Conservation (phyloP, 2,113 vertebrate genomes). For the Phocoena sinus region DNA sequence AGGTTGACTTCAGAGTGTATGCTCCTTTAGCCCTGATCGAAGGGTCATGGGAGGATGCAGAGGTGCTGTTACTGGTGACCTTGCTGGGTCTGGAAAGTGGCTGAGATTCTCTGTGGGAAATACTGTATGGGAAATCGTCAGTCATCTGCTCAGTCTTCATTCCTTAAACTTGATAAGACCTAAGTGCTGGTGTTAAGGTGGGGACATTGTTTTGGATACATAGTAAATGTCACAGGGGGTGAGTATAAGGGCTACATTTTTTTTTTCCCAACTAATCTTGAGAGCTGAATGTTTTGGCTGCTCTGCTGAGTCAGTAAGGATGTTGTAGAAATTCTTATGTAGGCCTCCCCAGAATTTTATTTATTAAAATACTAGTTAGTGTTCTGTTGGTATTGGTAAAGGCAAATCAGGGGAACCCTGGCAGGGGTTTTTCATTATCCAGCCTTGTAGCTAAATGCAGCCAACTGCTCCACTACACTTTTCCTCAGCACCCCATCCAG, state of each 20-base stretch:
- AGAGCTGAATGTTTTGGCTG: not conserved
- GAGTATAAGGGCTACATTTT: not conserved
- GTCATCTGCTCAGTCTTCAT: not conserved
- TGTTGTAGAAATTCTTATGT: constrained; percentile 22
- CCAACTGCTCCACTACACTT: not conserved
- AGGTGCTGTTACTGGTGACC: not conserved
- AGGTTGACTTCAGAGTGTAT: not conserved
- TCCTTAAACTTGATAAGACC: constrained; percentile 30
- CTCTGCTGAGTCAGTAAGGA: not conserved
- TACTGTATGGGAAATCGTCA: not conserved
- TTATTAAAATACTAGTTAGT: not conserved
- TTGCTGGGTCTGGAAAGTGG: not conserved
- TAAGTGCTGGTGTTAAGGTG: not conserved
- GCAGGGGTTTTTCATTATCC: not conserved
- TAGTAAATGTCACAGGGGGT: not conserved
- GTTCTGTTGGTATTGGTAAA: not conserved
- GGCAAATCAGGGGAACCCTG: not conserved
- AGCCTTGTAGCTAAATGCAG: not conserved
- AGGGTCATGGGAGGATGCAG: not conserved
- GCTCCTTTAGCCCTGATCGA: not conserved
- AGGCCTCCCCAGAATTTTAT: not conserved
- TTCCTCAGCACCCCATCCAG: not conserved
- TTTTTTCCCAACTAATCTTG: not conserved
- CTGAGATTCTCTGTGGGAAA: not conserved
- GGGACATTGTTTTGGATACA: not conserved